Base-by-base conservation (phyloP, 2,797 vertebrate species). In the Gobio occitaniae region DNA sequence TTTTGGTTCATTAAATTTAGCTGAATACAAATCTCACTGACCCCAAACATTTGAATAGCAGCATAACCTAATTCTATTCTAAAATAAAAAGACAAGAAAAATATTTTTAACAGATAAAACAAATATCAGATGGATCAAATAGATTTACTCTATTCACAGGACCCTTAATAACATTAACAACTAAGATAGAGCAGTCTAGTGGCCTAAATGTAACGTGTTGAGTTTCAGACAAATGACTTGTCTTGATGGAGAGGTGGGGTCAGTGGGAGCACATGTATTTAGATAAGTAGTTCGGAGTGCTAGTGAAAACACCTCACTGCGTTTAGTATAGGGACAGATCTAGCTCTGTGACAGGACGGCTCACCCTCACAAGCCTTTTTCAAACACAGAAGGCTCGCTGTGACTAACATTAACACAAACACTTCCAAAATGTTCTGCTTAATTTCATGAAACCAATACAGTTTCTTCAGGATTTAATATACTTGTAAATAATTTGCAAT, bases 331-430 rank as follows among this genome's bases (percentile, higher is more conserved):
- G 25, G 84, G 54, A 89, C 90, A 89, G 82, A 88, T 85, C 87
- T 88, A 91, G 87, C 87, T 87, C 84, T 47, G 80, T 80, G 79
- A 87, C 68, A 36, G 44, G 63, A 66, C 48, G 41, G 63, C 69
- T 80, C 81, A 70, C 75, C 70, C 83, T 83, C 86, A 63, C 85
- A 88, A 88, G 81, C 25, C 84, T 76, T 72, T 61, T 81, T 80
- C 32, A 76, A 91, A 93, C 90, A 92, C 36, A 85, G 17, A 91
- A 90, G 85, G 61, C 61, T 82, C 79, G 88, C 84, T 90, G 88
- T 84, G 38, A 72, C 44, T 83, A 59, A 25, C 10, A 86, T 86
- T 91, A 80, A 91, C 82, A 86, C 82, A 13, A 61, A 82, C 12
- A 44, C 38, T 77, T 15, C 69, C 32, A 29, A 88, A 85, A 89